Conservation (phyloP, 2,888 invertebrate species). For the Cephus rjabovi region DNA sequence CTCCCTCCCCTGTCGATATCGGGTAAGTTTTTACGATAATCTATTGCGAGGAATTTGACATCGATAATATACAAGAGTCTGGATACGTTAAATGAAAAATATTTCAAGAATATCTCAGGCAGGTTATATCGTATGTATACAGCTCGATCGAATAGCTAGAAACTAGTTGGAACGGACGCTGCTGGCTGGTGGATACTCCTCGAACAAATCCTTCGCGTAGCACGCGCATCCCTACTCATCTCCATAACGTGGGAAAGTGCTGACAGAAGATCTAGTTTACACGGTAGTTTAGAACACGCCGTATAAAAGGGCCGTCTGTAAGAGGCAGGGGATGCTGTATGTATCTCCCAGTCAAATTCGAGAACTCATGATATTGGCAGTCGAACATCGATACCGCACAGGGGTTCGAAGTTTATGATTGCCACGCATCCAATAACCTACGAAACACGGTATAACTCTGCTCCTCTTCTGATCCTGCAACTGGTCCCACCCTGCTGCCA, state of each 20-base stretch:
- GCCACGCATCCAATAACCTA: constrained; percentile 44
- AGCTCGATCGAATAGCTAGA: neutral
- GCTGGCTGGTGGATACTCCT: neutral
- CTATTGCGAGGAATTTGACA: neutral
- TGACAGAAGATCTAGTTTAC: constrained; percentile 43
- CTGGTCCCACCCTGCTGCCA: constrained; percentile 15
- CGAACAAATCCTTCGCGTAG: neutral
- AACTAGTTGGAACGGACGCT: neutral
- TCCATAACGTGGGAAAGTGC: constrained; percentile 34
- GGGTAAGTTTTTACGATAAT: neutral
- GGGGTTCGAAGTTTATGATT: constrained; percentile 50
- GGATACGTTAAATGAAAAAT: neutral
- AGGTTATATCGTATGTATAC: neutral
- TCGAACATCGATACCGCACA: neutral
- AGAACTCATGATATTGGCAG: neutral
- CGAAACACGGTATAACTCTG: neutral
- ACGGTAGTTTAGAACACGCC: constrained; percentile 37
- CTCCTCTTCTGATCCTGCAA: neutral
- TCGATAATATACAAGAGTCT: neutral
- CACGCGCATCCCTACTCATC: neutral
- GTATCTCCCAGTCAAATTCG: neutral
- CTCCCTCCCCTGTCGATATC: neutral
- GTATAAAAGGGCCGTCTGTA: neutral
- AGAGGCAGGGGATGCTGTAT: neutral
- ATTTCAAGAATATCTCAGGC: neutral